phyloP scores from a whole-genome alignment of 2,888 invertebrate genomes.

The Oscheius myriophilus region DNA sequence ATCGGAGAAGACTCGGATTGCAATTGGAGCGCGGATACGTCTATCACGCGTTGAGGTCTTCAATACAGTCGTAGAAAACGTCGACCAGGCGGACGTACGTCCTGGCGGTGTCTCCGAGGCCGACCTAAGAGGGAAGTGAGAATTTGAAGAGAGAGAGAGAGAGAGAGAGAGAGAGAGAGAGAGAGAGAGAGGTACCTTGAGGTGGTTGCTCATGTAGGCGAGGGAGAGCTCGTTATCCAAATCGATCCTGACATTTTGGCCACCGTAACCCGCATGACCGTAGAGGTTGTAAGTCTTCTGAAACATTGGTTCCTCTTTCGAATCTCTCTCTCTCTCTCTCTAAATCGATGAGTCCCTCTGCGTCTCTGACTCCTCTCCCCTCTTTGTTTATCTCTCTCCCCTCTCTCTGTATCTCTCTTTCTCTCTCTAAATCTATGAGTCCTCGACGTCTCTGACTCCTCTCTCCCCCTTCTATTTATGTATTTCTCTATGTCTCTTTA shows the following conservation, averaged over 20 bases:
- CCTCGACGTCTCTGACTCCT: constrained; percentile 1
- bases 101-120: constrained; percentile 61
- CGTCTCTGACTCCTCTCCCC: too few relatives aligned
- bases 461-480: too few relatives aligned
- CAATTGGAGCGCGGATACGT: too few relatives aligned
- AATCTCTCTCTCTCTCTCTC: constrained; percentile 2
- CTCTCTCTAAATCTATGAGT: neutral
- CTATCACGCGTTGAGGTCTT: neutral
- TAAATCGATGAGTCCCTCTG: neutral
- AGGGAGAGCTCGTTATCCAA: constrained; percentile 70
- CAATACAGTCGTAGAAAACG: constrained; percentile 48
- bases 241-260: constrained; percentile 72
- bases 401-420: too few relatives aligned
- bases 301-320: constrained; percentile 8
- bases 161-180: neutral
- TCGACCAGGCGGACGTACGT: constrained; percentile 56
- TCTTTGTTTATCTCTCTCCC: too few relatives aligned
- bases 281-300: constrained; percentile 41
- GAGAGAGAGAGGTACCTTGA: constrained; percentile 43
- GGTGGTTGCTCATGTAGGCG: constrained; percentile 71
- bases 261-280: constrained; percentile 73
- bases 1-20: too few relatives aligned
- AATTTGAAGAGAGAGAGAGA: neutral
- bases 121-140: constrained; percentile 33
- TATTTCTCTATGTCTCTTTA: too few relatives aligned